Conservation (phyloP, 64 coral and sea anemone species). For the Actinia tenebrosa region DNA sequence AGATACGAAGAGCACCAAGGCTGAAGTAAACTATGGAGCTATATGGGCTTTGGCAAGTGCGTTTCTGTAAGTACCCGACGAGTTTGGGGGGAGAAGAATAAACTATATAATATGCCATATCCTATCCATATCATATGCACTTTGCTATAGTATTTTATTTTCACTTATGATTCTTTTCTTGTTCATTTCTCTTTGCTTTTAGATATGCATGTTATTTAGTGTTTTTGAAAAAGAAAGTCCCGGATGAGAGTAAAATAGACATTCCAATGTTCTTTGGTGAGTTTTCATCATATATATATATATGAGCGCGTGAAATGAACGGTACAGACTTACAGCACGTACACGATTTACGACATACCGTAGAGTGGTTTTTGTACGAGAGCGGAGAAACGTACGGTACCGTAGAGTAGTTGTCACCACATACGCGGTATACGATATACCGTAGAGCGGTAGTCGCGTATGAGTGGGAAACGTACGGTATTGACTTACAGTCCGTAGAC, state of each 20-base stretch:
- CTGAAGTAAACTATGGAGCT: slow-evolving; percentile 77
- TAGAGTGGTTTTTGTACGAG: too few species aligned
- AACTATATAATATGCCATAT: too few species aligned
- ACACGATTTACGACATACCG: too few species aligned
- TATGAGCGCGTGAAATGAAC: too few species aligned
- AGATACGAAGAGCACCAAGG: slow-evolving; percentile 49
- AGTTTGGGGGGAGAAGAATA: too few species aligned
- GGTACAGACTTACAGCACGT: not conserved
- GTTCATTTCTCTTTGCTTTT: not conserved
- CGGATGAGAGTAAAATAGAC: slow-evolving; percentile 75
- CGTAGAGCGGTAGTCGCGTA: too few species aligned
- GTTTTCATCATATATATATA: not conserved
- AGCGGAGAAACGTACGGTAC: too few species aligned
- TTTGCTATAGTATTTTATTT: not conserved
- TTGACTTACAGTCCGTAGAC: not conserved
- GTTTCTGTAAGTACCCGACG: slow-evolving; percentile 71
- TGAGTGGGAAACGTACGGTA: too few species aligned
- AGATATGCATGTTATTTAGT: slow-evolving; percentile 95
- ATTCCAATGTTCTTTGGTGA: slow-evolving; percentile 98
- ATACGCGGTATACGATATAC: too few species aligned
- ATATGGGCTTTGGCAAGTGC: slow-evolving; percentile 82
- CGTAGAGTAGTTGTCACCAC: too few species aligned
- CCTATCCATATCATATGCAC: too few species aligned
- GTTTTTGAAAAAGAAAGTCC: slow-evolving; percentile 81
- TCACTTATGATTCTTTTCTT: too few species aligned